These are phyloP conservation scores for Leptocoma aspasia DNA, from an alignment of 2,113 vertebrate genomes.

Conservation along the genomic window DNA sequence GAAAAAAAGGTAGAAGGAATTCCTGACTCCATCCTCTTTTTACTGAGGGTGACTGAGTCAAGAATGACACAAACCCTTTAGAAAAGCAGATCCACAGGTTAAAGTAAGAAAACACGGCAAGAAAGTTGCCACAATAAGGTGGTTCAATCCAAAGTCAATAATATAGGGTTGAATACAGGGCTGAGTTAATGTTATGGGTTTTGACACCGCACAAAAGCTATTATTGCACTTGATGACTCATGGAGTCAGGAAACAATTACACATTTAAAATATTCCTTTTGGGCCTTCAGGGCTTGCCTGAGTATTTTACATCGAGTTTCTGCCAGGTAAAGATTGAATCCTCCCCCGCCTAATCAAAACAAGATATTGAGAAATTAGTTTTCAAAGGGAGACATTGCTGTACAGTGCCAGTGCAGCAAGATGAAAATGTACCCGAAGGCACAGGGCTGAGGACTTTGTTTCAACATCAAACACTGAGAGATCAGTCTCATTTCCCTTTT, in stretches of 20 bases:
- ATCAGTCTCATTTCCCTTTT: neutral
- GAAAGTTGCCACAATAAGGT: neutral
- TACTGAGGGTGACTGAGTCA: neutral
- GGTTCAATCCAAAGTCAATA: neutral
- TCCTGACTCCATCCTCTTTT: neutral
- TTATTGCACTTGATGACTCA: neutral
- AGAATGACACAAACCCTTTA: neutral
- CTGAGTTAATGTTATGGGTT: neutral
- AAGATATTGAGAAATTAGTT: neutral
- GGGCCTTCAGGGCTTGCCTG: neutral
- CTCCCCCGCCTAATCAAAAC: neutral
- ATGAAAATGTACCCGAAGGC: neutral
- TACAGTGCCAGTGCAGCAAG: neutral
- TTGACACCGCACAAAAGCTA: neutral
- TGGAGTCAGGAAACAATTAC: neutral
- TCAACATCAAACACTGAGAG: slow-evolving; percentile 4
- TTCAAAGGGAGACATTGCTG: neutral
- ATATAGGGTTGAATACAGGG: neutral
- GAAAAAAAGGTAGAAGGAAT: neutral
- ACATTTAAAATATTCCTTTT: neutral
- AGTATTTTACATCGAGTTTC: neutral
- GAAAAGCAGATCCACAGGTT: neutral
- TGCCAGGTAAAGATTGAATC: neutral
- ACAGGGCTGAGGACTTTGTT: neutral
- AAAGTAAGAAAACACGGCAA: neutral